Evolutionary conservation across 2,113 vertebrate species (phyloP), one percentile per base, ranked within the genome.

Genomic region (Barbus barbus): DNA sequence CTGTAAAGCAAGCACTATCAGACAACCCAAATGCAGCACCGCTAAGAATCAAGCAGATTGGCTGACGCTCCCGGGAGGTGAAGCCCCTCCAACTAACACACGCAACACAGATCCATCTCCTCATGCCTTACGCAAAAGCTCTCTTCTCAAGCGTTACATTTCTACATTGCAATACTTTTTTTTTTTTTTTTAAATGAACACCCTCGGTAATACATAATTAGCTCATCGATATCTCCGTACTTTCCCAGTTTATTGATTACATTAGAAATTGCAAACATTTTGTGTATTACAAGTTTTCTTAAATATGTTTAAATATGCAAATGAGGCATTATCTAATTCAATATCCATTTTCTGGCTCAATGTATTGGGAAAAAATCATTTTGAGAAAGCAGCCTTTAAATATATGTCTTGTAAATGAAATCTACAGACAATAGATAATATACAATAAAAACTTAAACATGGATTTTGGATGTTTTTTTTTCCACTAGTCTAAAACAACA

Each of bases 1-100:
- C 84, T 89, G 90, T 92, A 93, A 93, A 93, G 92, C 88, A 89
- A 91, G 90, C 86, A 60, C 85, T 87, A 91, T 77, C 67, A 84
- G 89, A 89, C 84, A 56, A 86, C 90, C 89, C 87, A 91, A 90
- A 91, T 73, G 1, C 90, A 86, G 88, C 84, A 87, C 89, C 91
- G 86, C 88, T 90, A 89, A 86, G 41, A 84, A 89, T 84, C 87
- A 77, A 63, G 78, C 83, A 85, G 88, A 92, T 91, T 81, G 88
- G 88, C 91, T 81, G 84, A 90, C 5, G 90, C 60, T 56, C 67
- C 81, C 31, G 51, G 53, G 76, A 83, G 46, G 63, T 78, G 48
- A 85, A 71, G 11, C 44, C 60, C 51, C 69, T 44, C 33, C 65
- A 75, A 44, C 14, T 28, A 81, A 48, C 44, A 36, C 26, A 22